phyloP scores from a whole-genome alignment of 2,888 invertebrate species.

The Limnephilus marmoratus region DNA sequence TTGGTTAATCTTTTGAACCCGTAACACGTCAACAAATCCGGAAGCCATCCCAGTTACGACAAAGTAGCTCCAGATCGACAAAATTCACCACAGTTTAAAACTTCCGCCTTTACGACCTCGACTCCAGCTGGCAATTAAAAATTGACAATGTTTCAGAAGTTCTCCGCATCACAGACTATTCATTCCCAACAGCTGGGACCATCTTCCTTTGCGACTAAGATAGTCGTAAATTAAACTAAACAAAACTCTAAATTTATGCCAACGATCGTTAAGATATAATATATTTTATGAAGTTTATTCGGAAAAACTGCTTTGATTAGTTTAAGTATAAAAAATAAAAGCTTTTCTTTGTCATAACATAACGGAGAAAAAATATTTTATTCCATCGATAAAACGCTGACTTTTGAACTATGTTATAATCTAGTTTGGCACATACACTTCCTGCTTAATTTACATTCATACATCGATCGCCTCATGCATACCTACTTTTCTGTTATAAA shows the following conservation, averaged over 20 bases:
- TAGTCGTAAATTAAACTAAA: not conserved
- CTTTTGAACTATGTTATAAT: no score
- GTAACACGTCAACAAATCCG: not conserved
- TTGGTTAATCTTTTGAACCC: not conserved
- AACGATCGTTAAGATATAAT: not conserved
- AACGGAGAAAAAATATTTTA: no score
- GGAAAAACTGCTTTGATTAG: not conserved
- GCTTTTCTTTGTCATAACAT: no score
- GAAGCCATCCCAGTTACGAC: not conserved
- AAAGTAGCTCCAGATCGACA: not conserved
- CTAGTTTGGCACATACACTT: no score
- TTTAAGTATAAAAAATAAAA: not conserved
- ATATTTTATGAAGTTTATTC: not conserved
- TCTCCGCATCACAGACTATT: not conserved
- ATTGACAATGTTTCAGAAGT: slow-evolving; percentile 22
- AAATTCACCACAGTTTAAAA: not conserved
- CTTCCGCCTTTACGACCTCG: not conserved
- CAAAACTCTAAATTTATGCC: not conserved
- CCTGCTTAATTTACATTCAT: no score
- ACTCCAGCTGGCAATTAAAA: not conserved
- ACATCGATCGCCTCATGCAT: no score
- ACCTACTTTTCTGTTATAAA: no score
- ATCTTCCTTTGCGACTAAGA: not conserved
- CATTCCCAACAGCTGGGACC: not conserved
- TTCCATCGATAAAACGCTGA: no score